phyloP scores from a whole-genome alignment of 2,888 invertebrate species.

The Hyposoter didymator region DNA sequence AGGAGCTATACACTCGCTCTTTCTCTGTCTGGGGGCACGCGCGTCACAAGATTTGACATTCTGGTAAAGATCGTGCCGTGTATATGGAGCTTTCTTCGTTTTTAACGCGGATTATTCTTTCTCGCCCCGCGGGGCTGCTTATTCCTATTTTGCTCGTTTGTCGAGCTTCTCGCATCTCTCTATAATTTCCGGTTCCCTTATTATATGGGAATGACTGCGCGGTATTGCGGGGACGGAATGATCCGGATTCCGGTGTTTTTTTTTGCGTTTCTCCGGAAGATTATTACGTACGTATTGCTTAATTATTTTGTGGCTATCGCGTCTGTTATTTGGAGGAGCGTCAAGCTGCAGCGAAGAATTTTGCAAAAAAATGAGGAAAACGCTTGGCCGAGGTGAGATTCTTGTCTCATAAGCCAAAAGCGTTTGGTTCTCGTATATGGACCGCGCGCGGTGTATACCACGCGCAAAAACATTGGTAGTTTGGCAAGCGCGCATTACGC shows the following conservation, averaged over 20 bases:
- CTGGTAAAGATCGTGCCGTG: conserved; percentile 8
- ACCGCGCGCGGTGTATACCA: not conserved
- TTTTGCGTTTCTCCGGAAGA: not conserved
- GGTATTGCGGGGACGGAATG: not conserved
- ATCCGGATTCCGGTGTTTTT: not conserved
- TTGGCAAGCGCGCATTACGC: conserved; percentile 52
- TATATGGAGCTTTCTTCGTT: conserved; percentile 18
- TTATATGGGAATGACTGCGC: not conserved
- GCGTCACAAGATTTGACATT: conserved; percentile 57
- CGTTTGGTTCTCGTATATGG: conserved; percentile 35
- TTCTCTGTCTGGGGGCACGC: conserved; percentile 35
- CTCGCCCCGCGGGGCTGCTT: conserved; percentile 65
- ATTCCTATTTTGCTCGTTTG: conserved; percentile 71
- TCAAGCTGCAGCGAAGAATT: not conserved
- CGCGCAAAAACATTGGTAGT: conserved; percentile 35
- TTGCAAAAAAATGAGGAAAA: conserved; percentile 1
- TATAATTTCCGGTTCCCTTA: conserved; percentile 2
- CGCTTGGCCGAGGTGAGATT: conserved; percentile 28
- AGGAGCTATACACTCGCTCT: conserved; percentile 21
- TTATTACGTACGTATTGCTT: not conserved
- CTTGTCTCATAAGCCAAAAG: conserved; percentile 7
- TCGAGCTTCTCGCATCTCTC: conserved; percentile 45
- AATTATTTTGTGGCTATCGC: not conserved
- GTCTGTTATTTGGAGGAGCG: not conserved
- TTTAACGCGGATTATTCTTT: conserved; percentile 15